phyloP scores from a whole-genome alignment of 2,113 vertebrate genomes.

The Diadophis punctatus region DNA sequence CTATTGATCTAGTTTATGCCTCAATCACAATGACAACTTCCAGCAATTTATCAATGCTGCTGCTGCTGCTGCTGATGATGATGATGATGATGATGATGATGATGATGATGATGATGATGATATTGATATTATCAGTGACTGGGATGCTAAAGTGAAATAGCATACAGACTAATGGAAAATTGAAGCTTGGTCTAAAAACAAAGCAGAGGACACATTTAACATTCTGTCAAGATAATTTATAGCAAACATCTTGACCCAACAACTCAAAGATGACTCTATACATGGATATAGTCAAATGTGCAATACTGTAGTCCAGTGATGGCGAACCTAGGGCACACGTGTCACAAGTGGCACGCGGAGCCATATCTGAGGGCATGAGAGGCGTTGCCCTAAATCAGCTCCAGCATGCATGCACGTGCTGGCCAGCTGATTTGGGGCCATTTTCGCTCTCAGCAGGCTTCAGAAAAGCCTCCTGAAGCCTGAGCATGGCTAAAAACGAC shows the following conservation, averaged over 20 bases:
- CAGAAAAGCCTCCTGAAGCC: too few species aligned
- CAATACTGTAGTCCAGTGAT: not conserved
- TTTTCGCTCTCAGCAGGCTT: too few species aligned
- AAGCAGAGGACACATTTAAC: not conserved
- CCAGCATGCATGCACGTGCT: too few species aligned
- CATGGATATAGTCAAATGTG: not conserved
- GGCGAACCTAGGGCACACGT: too few species aligned
- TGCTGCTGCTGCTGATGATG: too few species aligned
- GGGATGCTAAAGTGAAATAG: not conserved
- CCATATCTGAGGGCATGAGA: too few species aligned
- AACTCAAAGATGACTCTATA: not conserved
- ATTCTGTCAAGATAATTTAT: not conserved
- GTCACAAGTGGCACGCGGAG: too few species aligned
- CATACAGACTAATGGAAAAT: not conserved
- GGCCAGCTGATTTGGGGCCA: too few species aligned
- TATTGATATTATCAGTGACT: not conserved
- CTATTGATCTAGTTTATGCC: not conserved
- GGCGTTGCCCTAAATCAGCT: too few species aligned
- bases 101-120: too few species aligned
- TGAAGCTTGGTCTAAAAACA: not conserved
- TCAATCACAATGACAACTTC: not conserved
- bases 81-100: too few species aligned
- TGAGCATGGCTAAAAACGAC: too few species aligned
- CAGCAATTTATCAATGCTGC: not conserved
- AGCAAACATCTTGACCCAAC: not conserved